phyloP scores from a whole-genome alignment of 2,888 invertebrate genomes.

The Drosophila kambysellisi region DNA sequence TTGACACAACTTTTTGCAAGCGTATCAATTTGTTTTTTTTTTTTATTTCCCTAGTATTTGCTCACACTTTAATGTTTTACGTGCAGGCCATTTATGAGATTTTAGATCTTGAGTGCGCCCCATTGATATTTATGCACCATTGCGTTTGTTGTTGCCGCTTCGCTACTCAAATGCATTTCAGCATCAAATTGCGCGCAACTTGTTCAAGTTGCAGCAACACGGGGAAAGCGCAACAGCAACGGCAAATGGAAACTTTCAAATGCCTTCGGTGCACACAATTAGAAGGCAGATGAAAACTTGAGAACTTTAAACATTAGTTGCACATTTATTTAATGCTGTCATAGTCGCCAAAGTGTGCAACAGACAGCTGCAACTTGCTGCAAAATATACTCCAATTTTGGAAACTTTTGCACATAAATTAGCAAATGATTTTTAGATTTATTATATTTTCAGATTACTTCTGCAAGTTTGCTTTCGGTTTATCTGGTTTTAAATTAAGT shows the following conservation, averaged over 20 bases:
- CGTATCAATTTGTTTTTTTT: slow-evolving; percentile 25
- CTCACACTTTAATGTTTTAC: slow-evolving; percentile 68
- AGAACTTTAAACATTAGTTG: slow-evolving; percentile 54
- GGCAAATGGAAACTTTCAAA: slow-evolving; percentile 53
- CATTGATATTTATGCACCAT: slow-evolving; percentile 67
- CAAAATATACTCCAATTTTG: background rate
- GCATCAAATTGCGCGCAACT: slow-evolving; percentile 70
- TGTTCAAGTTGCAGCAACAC: slow-evolving; percentile 61
- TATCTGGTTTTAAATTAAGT: background rate
- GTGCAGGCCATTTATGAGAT: slow-evolving; percentile 52
- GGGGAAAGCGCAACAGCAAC: slow-evolving; percentile 24
- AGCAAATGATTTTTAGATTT: slow-evolving; percentile 5
- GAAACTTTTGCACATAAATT: slow-evolving; percentile 20
- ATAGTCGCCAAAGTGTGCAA: slow-evolving; percentile 39
- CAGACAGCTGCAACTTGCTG: slow-evolving; percentile 35
- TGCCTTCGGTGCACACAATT: slow-evolving; percentile 74
- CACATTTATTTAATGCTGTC: slow-evolving; percentile 54
- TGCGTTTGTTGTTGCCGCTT: slow-evolving; percentile 45
- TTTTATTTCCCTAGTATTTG: slow-evolving; percentile 11
- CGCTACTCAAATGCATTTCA: slow-evolving; percentile 53
- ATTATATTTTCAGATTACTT: background rate
- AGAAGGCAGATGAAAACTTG: slow-evolving; percentile 51
- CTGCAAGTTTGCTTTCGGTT: background rate
- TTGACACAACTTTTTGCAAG: slow-evolving; percentile 50
- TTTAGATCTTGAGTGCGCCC: slow-evolving; percentile 19